Percentiles rank a stretch among this genome's conserved stretches.
These are phyloP conservation scores for Centropristis striata DNA, from an alignment of 2,113 vertebrate genomes.

Conservation along the genomic window DNA sequence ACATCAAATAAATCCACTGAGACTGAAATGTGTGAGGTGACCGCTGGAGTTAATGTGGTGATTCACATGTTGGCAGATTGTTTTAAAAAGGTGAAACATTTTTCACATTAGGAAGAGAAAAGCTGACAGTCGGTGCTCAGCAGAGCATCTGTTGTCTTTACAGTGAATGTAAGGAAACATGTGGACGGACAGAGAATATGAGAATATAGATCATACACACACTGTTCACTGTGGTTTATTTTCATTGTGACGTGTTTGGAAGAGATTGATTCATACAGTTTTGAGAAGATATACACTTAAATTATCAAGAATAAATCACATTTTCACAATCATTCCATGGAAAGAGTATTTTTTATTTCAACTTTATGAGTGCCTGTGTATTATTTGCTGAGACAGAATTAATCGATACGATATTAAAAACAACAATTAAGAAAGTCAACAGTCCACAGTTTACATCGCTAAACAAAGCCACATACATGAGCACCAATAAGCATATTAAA, in stretches of 20 bases:
- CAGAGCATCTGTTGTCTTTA: constrained; percentile 19
- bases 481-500: neutral
- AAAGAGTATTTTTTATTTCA: no score
- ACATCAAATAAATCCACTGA: constrained; percentile 35
- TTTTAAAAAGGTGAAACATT: constrained; percentile 22
- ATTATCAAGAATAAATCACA: no score
- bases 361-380: no score
- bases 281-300: no score
- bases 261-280: no score
- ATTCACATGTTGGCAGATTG: constrained; percentile 43
- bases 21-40: constrained; percentile 36
- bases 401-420: neutral
- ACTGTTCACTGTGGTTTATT: no score
- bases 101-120: neutral
- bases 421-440: neutral
- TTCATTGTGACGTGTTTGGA: no score
- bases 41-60: constrained; percentile 3
- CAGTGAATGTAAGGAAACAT: neutral
- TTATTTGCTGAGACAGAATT: neutral
- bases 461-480: neutral
- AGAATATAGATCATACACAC: no score
- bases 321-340: no score
- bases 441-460: neutral
- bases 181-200: neutral
- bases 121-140: neutral